Evolutionary conservation across 1,140 invertebrate species (phyloP), one percentile per base, ranked within the genome.

Genomic region (Pygmarrhopalites habei): DNA sequence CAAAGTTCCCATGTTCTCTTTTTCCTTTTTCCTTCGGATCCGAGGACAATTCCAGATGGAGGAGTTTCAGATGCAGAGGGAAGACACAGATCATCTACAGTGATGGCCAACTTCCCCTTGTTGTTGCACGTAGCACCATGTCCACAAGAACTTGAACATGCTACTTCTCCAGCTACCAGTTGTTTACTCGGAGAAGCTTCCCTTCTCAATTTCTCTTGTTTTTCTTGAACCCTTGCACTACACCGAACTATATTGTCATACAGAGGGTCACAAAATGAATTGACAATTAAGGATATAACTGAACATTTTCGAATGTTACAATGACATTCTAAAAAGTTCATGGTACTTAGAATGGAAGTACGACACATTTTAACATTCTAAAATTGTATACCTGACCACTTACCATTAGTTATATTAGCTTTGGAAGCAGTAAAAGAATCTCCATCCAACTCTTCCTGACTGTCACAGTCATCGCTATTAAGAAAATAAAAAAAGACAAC

Each of bases 1-100:
- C 94, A 97, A 0, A 89, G 73, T 64, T 80, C 80, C 78, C 79
- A 80, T 12, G 76, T 72, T 30, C 76, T 46, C 32, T 74, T 68
- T 25, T 75, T 71, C 47, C 73, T 70, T 30, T 69, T 67, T 25
- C 66, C 66, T 32, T 66, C 60, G 15, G 29, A 21, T 28, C 30
- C 46, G 17, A 29, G 25, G 2, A 21, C 12, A 26, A 15, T 29
- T 2, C 28, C 32, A 23, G 23, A 41, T 25, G 56, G 17, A 23
- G 30, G 21, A 58, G 2, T 2, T 58, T 35, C 43, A 25, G n/a
- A 7, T 15, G 32, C 15, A 35, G 32, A 7, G 15, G 23, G 53
- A 49, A 29, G 43, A 30, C 1, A 32, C 30, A 39, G n/a, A 25
- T 43, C 17, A 30, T 51, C 46, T 10, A 28, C 17, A 14, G 23